Conservation (phyloP, 2,888 invertebrate species). For the Harpalus rubripes region DNA sequence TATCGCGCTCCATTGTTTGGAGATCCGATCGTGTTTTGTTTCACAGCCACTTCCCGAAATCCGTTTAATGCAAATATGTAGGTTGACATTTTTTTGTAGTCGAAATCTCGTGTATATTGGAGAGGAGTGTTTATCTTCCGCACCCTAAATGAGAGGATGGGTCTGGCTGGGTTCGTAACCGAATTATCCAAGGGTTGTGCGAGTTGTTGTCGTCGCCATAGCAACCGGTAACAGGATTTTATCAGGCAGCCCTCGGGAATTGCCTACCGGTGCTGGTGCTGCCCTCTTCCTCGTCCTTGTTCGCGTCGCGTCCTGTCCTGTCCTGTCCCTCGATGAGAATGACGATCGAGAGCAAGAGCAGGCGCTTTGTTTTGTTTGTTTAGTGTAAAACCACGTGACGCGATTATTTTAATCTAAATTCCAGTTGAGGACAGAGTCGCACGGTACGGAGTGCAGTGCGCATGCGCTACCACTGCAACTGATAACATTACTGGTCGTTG, state of each 20-base stretch:
- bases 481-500: constrained; percentile 49
- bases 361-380: constrained; percentile 61
- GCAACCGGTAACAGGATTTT: constrained; percentile 74
- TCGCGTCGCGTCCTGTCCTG: neutral
- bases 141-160: constrained; percentile 64
- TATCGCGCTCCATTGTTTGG: constrained; percentile 44
- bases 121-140: constrained; percentile 70
- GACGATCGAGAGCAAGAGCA: constrained; percentile 55
- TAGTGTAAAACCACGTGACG: constrained; percentile 60
- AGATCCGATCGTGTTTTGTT: constrained; percentile 52
- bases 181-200: constrained; percentile 73
- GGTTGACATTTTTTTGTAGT: constrained; percentile 49
- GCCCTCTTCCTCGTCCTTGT: neutral
- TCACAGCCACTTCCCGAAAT: constrained; percentile 34
- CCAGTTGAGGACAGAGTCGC: constrained; percentile 66
- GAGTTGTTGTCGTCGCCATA: constrained; percentile 72
- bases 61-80: constrained; percentile 59
- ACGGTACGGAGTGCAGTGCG: constrained; percentile 20
- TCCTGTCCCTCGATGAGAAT: constrained; percentile 56
- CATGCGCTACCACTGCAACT: constrained; percentile 41
- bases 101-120: constrained; percentile 69
- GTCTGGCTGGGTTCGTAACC: constrained; percentile 72
- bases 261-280: constrained; percentile 17
- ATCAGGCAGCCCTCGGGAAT: constrained; percentile 70
- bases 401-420: constrained; percentile 73